These are phyloP conservation scores for Clunio marinus DNA, from an alignment of 2,888 invertebrate genomes.

Conservation along the genomic window DNA sequence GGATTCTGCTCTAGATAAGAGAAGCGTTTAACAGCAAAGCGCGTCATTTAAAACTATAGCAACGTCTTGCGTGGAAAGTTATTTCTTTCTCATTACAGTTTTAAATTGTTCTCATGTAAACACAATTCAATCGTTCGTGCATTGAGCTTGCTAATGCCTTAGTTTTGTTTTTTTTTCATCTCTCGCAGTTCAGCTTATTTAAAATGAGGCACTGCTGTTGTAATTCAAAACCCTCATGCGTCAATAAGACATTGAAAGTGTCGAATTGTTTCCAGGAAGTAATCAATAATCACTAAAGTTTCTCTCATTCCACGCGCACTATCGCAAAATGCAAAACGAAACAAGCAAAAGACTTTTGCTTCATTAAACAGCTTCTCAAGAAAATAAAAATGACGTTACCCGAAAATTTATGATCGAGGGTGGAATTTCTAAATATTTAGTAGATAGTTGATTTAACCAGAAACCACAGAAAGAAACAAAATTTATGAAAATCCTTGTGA, in stretches of 20 bases:
- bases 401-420: slow-evolving; percentile 23
- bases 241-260: slow-evolving; percentile 23
- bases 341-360: no score
- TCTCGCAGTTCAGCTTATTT: background rate
- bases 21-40: background rate
- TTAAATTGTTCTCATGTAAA: no score
- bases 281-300: slow-evolving; percentile 29
- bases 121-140: background rate
- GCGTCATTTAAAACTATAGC: background rate
- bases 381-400: no score
- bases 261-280: slow-evolving; percentile 30
- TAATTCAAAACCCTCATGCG: slow-evolving; percentile 7
- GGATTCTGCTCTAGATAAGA: slow-evolving; percentile 7
- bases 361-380: background rate
- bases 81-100: no score
- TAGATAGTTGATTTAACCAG: background rate
- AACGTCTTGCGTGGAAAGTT: background rate
- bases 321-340: slow-evolving; percentile 9
- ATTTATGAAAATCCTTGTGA: no score
- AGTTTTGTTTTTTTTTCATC: no score
- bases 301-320: background rate
- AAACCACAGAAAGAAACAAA: background rate
- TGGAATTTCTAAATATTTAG: slow-evolving; percentile 1
- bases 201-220: background rate
- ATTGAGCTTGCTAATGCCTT: background rate